These are phyloP conservation scores for Drosophila equinoxialis DNA, from an alignment of 1,140 invertebrate species.

Conservation along the genomic window DNA sequence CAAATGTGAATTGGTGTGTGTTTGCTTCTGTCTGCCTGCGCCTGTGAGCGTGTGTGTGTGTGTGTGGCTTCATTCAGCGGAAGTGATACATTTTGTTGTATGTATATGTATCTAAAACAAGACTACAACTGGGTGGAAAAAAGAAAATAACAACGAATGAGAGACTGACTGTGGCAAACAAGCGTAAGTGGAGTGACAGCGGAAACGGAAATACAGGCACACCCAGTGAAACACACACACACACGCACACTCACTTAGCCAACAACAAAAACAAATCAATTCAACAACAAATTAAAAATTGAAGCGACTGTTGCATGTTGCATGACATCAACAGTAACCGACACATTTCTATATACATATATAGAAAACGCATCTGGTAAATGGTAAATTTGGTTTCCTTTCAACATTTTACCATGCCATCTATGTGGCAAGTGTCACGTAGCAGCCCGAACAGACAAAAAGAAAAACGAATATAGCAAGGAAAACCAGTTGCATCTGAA, in stretches of 20 bases:
- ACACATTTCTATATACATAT: constrained; percentile 46
- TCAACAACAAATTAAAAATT: constrained; percentile 73
- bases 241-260: not conserved
- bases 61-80: constrained; percentile 30
- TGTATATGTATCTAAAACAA: constrained; percentile 35
- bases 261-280: constrained; percentile 60
- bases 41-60: constrained; percentile 20
- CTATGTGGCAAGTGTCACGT: constrained; percentile 44
- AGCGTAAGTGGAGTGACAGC: constrained; percentile 39
- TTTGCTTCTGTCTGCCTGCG: constrained; percentile 29
- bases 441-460: constrained; percentile 25
- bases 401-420: not conserved
- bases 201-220: constrained; percentile 66
- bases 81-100: constrained; percentile 67
- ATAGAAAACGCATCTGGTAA: constrained; percentile 69
- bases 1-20: constrained; percentile 15
- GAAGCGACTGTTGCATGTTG: constrained; percentile 61
- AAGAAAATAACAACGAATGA: constrained; percentile 26
- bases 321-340: constrained; percentile 30
- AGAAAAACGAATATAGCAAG: not conserved
- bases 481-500: not conserved
- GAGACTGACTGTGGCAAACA: constrained; percentile 21
- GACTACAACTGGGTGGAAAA: constrained; percentile 19
- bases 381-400: constrained; percentile 38
- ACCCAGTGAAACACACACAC: constrained; percentile 28